Evolutionary conservation across 2,797 vertebrate genomes (phyloP), one percentile per base, ranked within the genome.

Genomic region (Pagetopsis macropterus): DNA sequence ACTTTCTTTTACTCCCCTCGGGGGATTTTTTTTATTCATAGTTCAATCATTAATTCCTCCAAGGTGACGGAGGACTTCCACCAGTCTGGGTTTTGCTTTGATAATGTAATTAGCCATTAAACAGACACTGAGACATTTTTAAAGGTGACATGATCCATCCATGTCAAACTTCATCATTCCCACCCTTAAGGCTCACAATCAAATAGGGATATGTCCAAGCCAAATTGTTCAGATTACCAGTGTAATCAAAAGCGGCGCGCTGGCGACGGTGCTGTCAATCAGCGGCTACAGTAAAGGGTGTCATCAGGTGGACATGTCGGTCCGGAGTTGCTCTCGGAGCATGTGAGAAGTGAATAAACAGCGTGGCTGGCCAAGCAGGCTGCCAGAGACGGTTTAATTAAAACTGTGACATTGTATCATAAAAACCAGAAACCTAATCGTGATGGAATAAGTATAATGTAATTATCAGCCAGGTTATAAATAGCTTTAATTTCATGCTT

Each of bases 401-500:
- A 88, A 92, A 86, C 85, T 92, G 89, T 93, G 92, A 94, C 91
- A 91, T 89, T 90, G 88, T 91, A 88, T 93, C 88, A 90, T 90
- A 94, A 92, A 93, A 92, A 91, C 49, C 90, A 88, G 87, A 88
- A 93, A 93, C 87, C 86, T 91, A 90, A 93, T 93, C 86, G 83
- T 81, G 88, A 92, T 90, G 88, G 89, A 93, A 92, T 91, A 92
- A 93, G 85, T 92, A 91, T 93, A 93, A 93, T 91, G 92, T 93
- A 93, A 93, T 94, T 93, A 94, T 94, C 92, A 89, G 82, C 70
- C 81, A 79, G 85, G 90, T 90, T 93, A 94, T 92, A 93, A 93
- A 92, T 92, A 92, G 93, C 86, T 94, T 93, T 93, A 85, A 94
- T 94, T 94, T 94, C 89, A 94, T 93, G 92, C 92, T 93, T 93